Base-by-base conservation (phyloP, 2,888 invertebrate genomes). In the Oeneis ivallda region DNA sequence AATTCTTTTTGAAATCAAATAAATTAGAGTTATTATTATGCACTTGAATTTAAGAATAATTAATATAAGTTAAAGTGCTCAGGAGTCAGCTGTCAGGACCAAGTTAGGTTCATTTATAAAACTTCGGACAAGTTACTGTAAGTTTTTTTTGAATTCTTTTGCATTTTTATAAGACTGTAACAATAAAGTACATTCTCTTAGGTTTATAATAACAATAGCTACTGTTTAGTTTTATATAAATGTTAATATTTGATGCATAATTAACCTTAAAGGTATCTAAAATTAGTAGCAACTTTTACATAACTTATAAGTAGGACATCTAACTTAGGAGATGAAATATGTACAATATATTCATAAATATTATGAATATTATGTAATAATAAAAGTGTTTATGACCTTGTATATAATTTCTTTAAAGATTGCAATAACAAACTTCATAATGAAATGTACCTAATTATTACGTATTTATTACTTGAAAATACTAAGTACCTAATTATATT, bases 281-380 rank as follows among this genome's bases (percentile, higher is more conserved):
- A 60, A 54, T 66, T 63, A 63, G 53, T 10, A 39, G 43, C 45
- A 17, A 58, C 54, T 62, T 66, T 66, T 66, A 66, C 62, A 59
- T 66, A 66, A 66, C 62, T 56, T 26, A 32, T 53, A n/a, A n/a
- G n/a, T n/a, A n/a, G n/a, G n/a, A 58, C 19, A 9, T 26, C 26
- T 26, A 26, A 26, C 26, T 26, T 26, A 26, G 26, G 5, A 26
- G n/a, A n/a, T n/a, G n/a, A n/a, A n/a, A n/a, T n/a, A n/a, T n/a
- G n/a, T n/a, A n/a, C n/a, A n/a, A n/a, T n/a, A 10, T 17, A 19
- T 17, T 19, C 15, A 9, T 10, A 15, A 19, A 49, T 13, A 5
- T 13, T 43, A n/a, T n/a, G n/a, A n/a, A n/a, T n/a, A n/a, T 11
- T 13, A 37, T 8, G 7, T 37, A 37, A 37, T 37, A 37, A 37